A percentile compares a stretch with the other conserved stretches of the same genome.
Conservation (phyloP, 2,113 vertebrate species). For the Datnioides undecimradiatus region DNA sequence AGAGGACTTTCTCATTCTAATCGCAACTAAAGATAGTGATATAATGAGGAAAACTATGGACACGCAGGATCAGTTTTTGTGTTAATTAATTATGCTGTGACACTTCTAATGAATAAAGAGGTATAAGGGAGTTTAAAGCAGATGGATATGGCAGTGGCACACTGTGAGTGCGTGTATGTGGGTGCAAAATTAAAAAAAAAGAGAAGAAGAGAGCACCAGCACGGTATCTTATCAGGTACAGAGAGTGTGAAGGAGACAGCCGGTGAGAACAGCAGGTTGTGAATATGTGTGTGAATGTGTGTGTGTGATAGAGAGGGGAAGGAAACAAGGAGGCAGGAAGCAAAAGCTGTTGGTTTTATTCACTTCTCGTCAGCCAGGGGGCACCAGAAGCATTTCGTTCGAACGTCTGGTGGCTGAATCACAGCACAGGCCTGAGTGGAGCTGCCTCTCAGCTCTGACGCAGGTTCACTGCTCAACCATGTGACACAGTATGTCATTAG, state of each 20-base stretch:
- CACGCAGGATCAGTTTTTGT: not conserved
- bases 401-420: slow-evolving; percentile 3
- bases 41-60: not conserved
- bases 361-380: slow-evolving; percentile 55
- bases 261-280: slow-evolving; percentile 44
- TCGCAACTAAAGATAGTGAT: not conserved
- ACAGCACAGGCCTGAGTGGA: slow-evolving; percentile 2
- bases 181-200: not conserved
- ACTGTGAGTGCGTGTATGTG: not conserved
- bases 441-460: slow-evolving; percentile 27
- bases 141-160: slow-evolving; percentile 2
- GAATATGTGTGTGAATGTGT: slow-evolving; percentile 30
- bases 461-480: slow-evolving; percentile 17
- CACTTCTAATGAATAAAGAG: not conserved
- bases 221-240: slow-evolving; percentile 38
- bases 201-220: not conserved
- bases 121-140: slow-evolving; percentile 19
- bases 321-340: not conserved
- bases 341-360: too few relatives aligned
- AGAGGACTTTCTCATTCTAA: not conserved
- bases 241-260: slow-evolving; percentile 55
- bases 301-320: not conserved
- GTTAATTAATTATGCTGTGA: slow-evolving; percentile 9
- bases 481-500: slow-evolving; percentile 31
- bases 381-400: slow-evolving; percentile 65